These are phyloP conservation scores for Gonocerus acuteangulatus DNA, from an alignment of 2,888 invertebrate species.

Conservation along the genomic window DNA sequence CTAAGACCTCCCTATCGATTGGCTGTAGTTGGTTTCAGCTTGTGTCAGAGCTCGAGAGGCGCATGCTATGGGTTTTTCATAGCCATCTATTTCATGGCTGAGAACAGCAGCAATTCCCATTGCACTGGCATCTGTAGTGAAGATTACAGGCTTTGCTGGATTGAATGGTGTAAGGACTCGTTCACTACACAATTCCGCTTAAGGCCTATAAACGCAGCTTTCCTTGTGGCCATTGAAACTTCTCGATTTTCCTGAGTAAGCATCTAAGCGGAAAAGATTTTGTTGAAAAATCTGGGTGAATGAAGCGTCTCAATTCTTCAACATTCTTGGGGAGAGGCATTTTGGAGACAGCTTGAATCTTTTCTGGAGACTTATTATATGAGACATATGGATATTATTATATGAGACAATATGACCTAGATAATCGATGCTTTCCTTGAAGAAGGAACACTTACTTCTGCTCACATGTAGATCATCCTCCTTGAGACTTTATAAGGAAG, in stretches of 20 bases:
- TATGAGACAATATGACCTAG: not conserved
- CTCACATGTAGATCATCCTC: not conserved
- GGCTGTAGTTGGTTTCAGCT: too few relatives aligned
- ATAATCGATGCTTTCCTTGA: not conserved
- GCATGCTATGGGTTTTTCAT: constrained; percentile 31
- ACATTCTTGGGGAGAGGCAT: not conserved
- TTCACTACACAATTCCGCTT: constrained; percentile 35
- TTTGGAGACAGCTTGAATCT: not conserved
- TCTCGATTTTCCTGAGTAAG: not conserved
- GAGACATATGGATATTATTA: too few relatives aligned
- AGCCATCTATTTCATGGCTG: constrained; percentile 28
- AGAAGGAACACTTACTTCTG: not conserved
- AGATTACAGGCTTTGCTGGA: constrained; percentile 31
- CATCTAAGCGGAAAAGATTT: not conserved
- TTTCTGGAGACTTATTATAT: not conserved
- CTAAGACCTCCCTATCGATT: constrained; percentile 37
- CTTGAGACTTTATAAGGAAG: not conserved
- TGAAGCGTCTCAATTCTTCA: not conserved
- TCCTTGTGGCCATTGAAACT: constrained; percentile 34
- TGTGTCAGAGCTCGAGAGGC: constrained; percentile 37
- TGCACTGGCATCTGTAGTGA: constrained; percentile 34
- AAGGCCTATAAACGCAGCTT: constrained; percentile 34
- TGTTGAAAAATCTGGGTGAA: not conserved
- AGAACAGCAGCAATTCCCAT: constrained; percentile 29
- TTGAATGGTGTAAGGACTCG: constrained; percentile 33